Conservation (phyloP, 2,797 vertebrate species). For the Australoheros facetus region DNA sequence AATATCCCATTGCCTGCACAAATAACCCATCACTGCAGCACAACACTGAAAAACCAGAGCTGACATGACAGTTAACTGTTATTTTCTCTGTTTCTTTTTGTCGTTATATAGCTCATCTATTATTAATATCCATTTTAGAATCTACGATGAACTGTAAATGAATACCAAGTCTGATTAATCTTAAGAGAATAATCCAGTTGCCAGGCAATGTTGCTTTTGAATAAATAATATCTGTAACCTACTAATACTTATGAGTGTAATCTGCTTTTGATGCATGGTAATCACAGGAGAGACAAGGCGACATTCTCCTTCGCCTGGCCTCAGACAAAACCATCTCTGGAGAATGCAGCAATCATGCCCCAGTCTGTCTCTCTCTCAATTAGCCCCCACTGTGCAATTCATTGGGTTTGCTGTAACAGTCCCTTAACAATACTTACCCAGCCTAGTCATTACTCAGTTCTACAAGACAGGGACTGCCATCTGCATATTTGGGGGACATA, state of each 20-base stretch:
- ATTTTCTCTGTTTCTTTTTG: constrained; percentile 47
- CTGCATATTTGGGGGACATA: constrained; percentile 62
- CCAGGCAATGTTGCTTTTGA: constrained; percentile 57
- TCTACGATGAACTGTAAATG: constrained; percentile 58
- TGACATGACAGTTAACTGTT: constrained; percentile 42
- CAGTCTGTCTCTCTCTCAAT: constrained; percentile 73
- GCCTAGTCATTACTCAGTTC: constrained; percentile 74
- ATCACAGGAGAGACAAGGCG: constrained; percentile 67
- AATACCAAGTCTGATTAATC: constrained; percentile 67
- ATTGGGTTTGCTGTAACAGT: constrained; percentile 77
- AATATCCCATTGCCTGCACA: constrained; percentile 60
- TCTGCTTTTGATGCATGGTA: constrained; percentile 63
- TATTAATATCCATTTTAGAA: constrained; percentile 67
- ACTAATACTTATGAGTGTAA: constrained; percentile 62
- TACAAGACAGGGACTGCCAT: constrained; percentile 52
- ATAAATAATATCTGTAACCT: constrained; percentile 65
- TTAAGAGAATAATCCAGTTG: constrained; percentile 58
- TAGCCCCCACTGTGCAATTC: constrained; percentile 81
- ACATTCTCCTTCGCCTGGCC: constrained; percentile 56
- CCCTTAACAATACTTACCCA: constrained; percentile 76
- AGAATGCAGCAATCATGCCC: constrained; percentile 75
- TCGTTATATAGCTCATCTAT: constrained; percentile 62
- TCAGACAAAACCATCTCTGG: constrained; percentile 73
- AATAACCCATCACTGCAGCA: constrained; percentile 59
- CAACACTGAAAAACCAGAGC: constrained; percentile 50